Evolutionary conservation across 2,113 vertebrate genomes (phyloP).

Genomic region (Lepidothrix coronata): DNA sequence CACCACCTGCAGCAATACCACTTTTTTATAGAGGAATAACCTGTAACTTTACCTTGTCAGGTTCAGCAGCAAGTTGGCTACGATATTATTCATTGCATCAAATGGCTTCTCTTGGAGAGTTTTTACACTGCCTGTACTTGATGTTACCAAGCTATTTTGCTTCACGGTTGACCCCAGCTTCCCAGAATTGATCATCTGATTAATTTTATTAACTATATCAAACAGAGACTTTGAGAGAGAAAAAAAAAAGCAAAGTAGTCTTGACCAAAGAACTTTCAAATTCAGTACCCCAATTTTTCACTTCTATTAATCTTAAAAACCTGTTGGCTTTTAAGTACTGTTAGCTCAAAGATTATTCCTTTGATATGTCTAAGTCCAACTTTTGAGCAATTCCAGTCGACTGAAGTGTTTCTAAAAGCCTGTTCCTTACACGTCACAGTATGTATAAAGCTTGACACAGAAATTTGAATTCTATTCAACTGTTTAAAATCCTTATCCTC

Average conservation of each 20-base stretch:
- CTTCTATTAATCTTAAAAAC: not conserved
- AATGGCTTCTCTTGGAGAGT: conserved; percentile 82
- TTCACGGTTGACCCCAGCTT: conserved; percentile 79
- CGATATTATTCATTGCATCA: conserved; percentile 95
- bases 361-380: not conserved
- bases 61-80: conserved; percentile 92
- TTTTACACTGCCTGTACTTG: conserved; percentile 72
- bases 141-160: conserved; percentile 81
- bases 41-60: conserved; percentile 86
- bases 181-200: conserved; percentile 76
- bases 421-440: not conserved
- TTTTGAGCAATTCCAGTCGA: not conserved
- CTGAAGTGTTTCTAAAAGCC: not conserved
- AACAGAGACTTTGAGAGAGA: conserved; percentile 82
- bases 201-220: conserved; percentile 93
- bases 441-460: not conserved
- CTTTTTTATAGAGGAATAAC: not conserved
- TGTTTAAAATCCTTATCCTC: not conserved
- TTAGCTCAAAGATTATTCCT: not conserved
- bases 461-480: not conserved
- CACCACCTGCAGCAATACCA: not conserved
- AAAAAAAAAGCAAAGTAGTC: not conserved
- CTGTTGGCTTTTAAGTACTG: not conserved
- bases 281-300: not conserved
- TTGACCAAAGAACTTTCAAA: not conserved